Evolutionary conservation across 2,888 invertebrate species (phyloP), one percentile per base, ranked within the genome.

Genomic region (Rambutsinella grinnellia): DNA sequence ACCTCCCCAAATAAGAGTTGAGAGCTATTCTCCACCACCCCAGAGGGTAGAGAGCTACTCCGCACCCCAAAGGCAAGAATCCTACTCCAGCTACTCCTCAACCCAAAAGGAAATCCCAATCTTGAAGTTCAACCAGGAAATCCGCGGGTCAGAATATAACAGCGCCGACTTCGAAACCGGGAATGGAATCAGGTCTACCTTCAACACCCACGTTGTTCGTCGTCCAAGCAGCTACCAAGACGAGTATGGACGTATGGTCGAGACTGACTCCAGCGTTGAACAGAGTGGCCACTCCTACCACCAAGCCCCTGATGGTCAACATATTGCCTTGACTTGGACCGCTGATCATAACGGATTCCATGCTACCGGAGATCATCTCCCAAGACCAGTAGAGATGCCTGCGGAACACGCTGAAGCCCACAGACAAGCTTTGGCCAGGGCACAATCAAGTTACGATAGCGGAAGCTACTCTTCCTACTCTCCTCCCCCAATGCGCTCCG

Each of bases 281-380:
- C 76, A 78, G 70, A 62, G 24, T 13, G 81, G 81, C 19, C 60
- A 57, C 24, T 71, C 62, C 26, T 57, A 66, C 54, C 74, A 79
- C 60, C 27, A 36, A 6, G 27, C 81, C 21, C 81, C 81, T 1
- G 79, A 79, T 60, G 81, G 81, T 13, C 68, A 69, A 46, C 54
- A 53, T 46, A 69, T 80, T 51, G 54, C 61, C 17, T 13, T 72
- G 36, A 58, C 27, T 5, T 80, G 78, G 71, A 28, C 17, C 6
- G 80, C 80, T 13, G 78, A 78, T 27, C 61, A 78, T 27, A 47
- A 68, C 23, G 78, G 80, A 8, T 80, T 76, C 68, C 56, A 44
- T n/a, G 62, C 78, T 2, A 3, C 3, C 5, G 79, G 76, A 17
- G 65, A 62, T 47, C 72, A 79, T 58, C 46, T 74, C 23, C 76